Base-by-base conservation (phyloP, 2,797 vertebrate genomes). In the Xenentodon cancila region DNA sequence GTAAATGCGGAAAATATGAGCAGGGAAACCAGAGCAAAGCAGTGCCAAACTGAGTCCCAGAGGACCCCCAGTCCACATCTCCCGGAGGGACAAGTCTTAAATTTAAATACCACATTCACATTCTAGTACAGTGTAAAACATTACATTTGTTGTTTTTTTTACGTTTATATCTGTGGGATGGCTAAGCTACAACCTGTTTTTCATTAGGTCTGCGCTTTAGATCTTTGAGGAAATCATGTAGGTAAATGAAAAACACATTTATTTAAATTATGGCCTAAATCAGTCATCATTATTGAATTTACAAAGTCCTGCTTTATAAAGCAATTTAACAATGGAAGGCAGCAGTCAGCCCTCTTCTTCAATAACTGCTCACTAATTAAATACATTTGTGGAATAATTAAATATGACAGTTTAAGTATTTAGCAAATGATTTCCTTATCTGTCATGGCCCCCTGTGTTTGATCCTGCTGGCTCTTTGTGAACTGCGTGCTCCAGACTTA, bases 391-490 rank as follows among this genome's bases (percentile, higher is more conserved):
- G 56, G 75, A 52, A 61, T 79, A 69, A 86, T 84, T 44, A 53
- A 65, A 72, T 50, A 48, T 84, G 81, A 84, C 80, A 86, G 70
- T 59, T 62, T 62, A 48, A 48, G 48, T 59, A 79, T 72, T 78
- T 55, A 71, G 52, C 50, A 25, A 59, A 82, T 84, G 21, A 78
- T 77, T 30, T 45, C 40, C 25, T 63, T 27, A 85, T 83, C 42
- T 15, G n/a, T 57, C 56, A 71, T 52, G 51, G 72, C 76, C 72
- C 73, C n/a, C 51, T 57, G 56, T 49, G 19, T 52, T 45, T 56
- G 25, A 69, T 73, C 64, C 43, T n/a, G 30, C 64, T 79, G 59
- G 30, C 27, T 22, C 20, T 17, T 1, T 53, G 56, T 64, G 57
- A 40, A 60, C 8, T 43, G 30, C 66, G 46, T 51, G 60, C 9